Conservation (phyloP, 1,140 invertebrate genomes). For the Drosophila willistoni region DNA sequence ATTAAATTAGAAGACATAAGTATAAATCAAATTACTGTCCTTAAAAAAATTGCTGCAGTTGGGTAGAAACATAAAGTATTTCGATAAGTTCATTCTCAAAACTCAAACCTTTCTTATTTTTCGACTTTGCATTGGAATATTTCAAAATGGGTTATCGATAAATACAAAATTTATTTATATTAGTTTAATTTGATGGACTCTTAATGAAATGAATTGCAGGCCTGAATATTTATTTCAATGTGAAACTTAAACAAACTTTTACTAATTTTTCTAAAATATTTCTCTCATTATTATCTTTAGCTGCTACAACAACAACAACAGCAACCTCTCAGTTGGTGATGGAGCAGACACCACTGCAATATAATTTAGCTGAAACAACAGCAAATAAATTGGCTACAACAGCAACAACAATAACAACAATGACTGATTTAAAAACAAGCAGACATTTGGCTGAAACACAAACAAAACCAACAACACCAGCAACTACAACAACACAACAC, state of each 20-base stretch:
- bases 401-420: conserved; percentile 17
- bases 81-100: no score
- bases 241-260: background rate
- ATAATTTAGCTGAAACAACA: conserved; percentile 33
- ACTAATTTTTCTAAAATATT: background rate
- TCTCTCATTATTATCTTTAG: background rate
- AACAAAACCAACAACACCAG: conserved; percentile 16
- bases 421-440: conserved; percentile 50
- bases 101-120: no score
- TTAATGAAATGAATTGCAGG: no score
- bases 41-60: no score
- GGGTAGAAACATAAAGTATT: no score
- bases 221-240: no score
- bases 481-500: conserved; percentile 47
- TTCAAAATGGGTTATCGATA: no score
- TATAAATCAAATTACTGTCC: no score
- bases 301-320: conserved; percentile 37
- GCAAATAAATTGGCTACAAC: conserved; percentile 12
- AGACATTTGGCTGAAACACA: conserved; percentile 13
- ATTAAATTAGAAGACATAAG: no score
- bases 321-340: conserved; percentile 58
- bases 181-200: no score
- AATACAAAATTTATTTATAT: no score
- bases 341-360: conserved; percentile 62
- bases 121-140: no score